Conservation (phyloP, 2,888 invertebrate species). For the Keiferia lycopersicella region DNA sequence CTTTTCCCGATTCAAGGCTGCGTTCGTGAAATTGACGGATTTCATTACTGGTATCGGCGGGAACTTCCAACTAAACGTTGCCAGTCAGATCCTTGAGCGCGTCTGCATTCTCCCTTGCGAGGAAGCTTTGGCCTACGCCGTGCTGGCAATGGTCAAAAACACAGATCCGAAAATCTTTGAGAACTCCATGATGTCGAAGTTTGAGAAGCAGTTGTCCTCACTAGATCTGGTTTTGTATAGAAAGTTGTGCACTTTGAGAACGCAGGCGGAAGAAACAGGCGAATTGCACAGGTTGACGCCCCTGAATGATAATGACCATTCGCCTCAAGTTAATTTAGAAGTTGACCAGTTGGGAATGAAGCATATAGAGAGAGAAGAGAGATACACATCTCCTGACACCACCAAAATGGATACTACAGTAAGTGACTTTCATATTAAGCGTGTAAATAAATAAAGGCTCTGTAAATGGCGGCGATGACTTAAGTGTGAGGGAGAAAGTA, state of each 20-base stretch:
- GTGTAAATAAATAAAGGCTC: too few relatives aligned
- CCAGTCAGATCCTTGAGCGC: conserved; percentile 56
- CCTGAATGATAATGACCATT: conserved; percentile 8
- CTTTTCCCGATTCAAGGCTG: conserved; percentile 61
- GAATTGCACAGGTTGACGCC: conserved; percentile 35
- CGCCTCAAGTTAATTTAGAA: conserved; percentile 28
- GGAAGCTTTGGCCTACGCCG: conserved; percentile 43
- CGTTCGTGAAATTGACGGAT: conserved; percentile 56
- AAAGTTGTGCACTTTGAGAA: conserved; percentile 34
- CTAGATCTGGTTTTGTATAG: conserved; percentile 39
- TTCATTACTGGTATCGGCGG: conserved; percentile 48
- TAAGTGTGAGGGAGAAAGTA: too few relatives aligned
- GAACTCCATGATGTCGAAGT: conserved; percentile 45
- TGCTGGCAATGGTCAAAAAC: conserved; percentile 51
- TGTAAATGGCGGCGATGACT: too few relatives aligned
- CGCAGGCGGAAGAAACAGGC: background rate
- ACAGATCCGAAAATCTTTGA: conserved; percentile 52
- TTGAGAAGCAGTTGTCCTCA: conserved; percentile 49
- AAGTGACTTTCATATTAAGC: conserved; percentile 41
- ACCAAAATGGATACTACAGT: conserved; percentile 59
- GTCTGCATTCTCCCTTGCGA: conserved; percentile 62
- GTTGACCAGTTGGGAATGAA: conserved; percentile 23
- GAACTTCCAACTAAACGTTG: conserved; percentile 46
- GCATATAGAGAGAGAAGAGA: conserved; percentile 34
- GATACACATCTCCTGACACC: conserved; percentile 60